Evolutionary conservation across 2,888 invertebrate species (phyloP).

Genomic region (Sphaerophoria taeniata): DNA sequence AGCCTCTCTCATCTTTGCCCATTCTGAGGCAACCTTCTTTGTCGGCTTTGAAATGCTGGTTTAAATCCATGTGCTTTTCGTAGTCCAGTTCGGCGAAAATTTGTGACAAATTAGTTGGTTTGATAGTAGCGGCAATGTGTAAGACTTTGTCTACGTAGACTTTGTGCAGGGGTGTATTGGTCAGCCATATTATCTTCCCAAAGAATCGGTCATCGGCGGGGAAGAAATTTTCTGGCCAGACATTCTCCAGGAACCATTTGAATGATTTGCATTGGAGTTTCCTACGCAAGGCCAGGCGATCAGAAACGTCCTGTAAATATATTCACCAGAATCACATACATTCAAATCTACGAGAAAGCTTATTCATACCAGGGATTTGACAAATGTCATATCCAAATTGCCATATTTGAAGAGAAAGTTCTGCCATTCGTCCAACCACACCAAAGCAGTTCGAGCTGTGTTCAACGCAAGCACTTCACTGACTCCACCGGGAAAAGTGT

Average conservation of each 20-base stretch:
- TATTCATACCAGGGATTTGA: constrained; percentile 73
- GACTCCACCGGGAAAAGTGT: constrained; percentile 97
- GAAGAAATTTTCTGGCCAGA: constrained; percentile 98
- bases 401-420: constrained; percentile 95
- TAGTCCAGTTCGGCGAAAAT: constrained; percentile 79
- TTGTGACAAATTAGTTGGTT: constrained; percentile 79
- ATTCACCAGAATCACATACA: constrained; percentile 72
- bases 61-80: constrained; percentile 77
- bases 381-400: constrained; percentile 83
- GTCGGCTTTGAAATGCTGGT: constrained; percentile 78
- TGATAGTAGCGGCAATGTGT: constrained; percentile 78
- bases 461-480: constrained; percentile 91
- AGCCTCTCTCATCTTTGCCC: constrained; percentile 77
- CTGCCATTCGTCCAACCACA: constrained; percentile 99
- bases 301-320: constrained; percentile 82
- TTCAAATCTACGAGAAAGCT: not conserved
- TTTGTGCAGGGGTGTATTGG: constrained; percentile 79
- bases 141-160: constrained; percentile 79
- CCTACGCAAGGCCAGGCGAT: constrained; percentile 88
- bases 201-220: constrained; percentile 94
- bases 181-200: constrained; percentile 88
- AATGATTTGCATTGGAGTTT: constrained; percentile 93
- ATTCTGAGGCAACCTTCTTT: constrained; percentile 80
- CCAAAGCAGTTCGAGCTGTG: constrained; percentile 95
- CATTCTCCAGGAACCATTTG: constrained; percentile 95